Evolutionary conservation across 1,140 invertebrate genomes (phyloP).

Genomic region (Zaprionus lachaisei): DNA sequence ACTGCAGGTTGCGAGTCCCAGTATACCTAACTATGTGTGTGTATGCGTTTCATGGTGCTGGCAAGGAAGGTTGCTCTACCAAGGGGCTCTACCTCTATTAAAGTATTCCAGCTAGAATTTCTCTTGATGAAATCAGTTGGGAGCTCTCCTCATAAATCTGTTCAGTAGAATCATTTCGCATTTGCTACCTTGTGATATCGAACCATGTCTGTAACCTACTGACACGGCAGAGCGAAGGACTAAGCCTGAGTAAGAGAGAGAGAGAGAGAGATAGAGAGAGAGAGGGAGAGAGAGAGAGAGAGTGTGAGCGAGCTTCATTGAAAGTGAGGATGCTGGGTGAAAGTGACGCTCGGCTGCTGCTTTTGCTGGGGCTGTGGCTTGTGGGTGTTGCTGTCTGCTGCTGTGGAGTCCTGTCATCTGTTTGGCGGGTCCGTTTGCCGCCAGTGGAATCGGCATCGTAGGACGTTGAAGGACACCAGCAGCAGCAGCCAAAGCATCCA

Average conservation of each 20-base stretch:
- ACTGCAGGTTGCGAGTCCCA: constrained; percentile 24
- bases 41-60: not conserved
- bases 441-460: constrained; percentile 53
- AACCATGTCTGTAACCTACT: constrained; percentile 56
- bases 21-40: constrained; percentile 3
- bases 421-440: constrained; percentile 79
- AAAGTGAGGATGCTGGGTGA: constrained; percentile 62
- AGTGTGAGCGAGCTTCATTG: constrained; percentile 26
- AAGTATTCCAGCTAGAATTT: not conserved
- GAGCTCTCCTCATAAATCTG: not conserved
- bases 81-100: not conserved
- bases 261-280: not conserved
- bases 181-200: not conserved
- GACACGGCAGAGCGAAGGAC: constrained; percentile 39
- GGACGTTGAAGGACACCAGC: constrained; percentile 80
- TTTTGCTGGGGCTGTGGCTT: constrained; percentile 1
- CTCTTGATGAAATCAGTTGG: not conserved
- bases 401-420: constrained; percentile 67
- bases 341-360: constrained; percentile 46
- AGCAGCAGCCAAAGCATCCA: constrained; percentile 23
- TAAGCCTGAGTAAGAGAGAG: too few species aligned
- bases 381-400: constrained; percentile 26
- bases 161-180: not conserved
- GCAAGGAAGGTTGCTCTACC: not conserved
- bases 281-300: constrained; percentile 14